These are phyloP conservation scores for Eristalis tenax DNA, from an alignment of 2,888 invertebrate genomes.

Conservation along the genomic window DNA sequence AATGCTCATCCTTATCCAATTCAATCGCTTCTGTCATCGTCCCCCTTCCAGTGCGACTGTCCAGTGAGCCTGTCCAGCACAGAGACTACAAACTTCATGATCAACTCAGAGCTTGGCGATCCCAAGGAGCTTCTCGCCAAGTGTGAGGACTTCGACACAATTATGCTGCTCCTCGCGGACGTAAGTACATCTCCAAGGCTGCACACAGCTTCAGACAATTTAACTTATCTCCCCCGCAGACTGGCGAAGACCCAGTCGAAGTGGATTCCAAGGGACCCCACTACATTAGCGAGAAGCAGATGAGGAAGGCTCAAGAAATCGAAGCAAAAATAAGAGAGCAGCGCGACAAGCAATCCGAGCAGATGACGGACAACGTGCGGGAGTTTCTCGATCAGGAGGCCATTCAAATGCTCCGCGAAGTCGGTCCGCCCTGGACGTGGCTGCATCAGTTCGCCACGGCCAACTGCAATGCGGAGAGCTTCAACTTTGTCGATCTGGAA, in stretches of 20 bases:
- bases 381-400: slow-evolving; percentile 58
- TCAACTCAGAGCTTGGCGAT: slow-evolving; percentile 50
- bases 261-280: slow-evolving; percentile 68
- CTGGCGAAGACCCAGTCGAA: not conserved
- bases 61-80: slow-evolving; percentile 13
- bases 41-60: not conserved
- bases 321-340: slow-evolving; percentile 43
- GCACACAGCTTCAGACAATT: not conserved
- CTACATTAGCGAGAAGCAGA: slow-evolving; percentile 50
- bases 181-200: slow-evolving; percentile 26
- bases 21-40: not conserved
- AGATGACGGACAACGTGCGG: slow-evolving; percentile 17
- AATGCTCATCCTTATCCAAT: not conserved
- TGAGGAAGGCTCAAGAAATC: slow-evolving; percentile 39
- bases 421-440: slow-evolving; percentile 75
- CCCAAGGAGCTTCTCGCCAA: slow-evolving; percentile 50
- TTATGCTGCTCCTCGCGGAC: slow-evolving; percentile 72
- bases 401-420: slow-evolving; percentile 68
- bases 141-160: slow-evolving; percentile 73
- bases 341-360: slow-evolving; percentile 41
- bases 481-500: slow-evolving; percentile 73
- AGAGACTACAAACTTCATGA: slow-evolving; percentile 4
- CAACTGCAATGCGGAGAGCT: slow-evolving; percentile 69
- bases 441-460: slow-evolving; percentile 73
- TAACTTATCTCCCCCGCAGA: not conserved